A percentile compares a stretch with the other conserved stretches of the same genome.
Conservation (phyloP, 2,113 vertebrate genomes). For the Lutjanus erythropterus region DNA sequence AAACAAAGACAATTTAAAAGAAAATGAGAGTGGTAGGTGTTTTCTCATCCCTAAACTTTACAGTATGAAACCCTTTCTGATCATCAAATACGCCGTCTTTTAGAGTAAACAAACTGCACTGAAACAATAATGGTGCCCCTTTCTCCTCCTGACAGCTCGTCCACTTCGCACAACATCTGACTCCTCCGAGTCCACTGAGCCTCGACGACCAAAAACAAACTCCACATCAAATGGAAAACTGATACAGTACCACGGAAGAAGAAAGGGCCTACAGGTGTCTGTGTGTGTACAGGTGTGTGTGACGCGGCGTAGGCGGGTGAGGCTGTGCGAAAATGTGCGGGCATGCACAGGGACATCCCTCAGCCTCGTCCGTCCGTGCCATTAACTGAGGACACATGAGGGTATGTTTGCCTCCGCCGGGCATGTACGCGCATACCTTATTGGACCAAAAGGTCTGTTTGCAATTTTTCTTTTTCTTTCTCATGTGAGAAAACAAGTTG, state of each 20-base stretch:
- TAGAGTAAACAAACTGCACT: constrained; percentile 21
- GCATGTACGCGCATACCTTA: constrained; percentile 26
- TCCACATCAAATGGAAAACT: constrained; percentile 65
- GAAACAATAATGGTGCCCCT: constrained; percentile 37
- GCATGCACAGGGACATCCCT: constrained; percentile 1
- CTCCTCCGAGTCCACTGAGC: constrained; percentile 26
- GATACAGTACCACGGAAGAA: constrained; percentile 56
- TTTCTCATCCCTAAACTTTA: neutral
- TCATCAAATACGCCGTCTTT: constrained; percentile 5
- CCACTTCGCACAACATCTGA: constrained; percentile 55
- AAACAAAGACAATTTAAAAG: neutral
- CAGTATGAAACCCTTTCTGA: neutral
- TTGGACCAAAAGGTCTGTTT: constrained; percentile 31
- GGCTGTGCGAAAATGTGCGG: neutral
- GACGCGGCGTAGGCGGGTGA: neutral
- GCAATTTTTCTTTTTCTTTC: constrained; percentile 35
- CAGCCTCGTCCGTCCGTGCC: constrained; percentile 22
- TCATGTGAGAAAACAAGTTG: constrained; percentile 62
- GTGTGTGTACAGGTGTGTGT: constrained; percentile 34
- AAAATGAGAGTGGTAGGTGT: neutral
- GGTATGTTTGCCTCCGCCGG: constrained; percentile 39
- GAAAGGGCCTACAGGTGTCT: constrained; percentile 58
- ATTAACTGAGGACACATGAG: constrained; percentile 45
- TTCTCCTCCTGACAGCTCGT: constrained; percentile 41
- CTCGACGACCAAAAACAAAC: constrained; percentile 59